Base-by-base conservation (phyloP, 2,113 vertebrate species). In the Emydocephalus ijimae region DNA sequence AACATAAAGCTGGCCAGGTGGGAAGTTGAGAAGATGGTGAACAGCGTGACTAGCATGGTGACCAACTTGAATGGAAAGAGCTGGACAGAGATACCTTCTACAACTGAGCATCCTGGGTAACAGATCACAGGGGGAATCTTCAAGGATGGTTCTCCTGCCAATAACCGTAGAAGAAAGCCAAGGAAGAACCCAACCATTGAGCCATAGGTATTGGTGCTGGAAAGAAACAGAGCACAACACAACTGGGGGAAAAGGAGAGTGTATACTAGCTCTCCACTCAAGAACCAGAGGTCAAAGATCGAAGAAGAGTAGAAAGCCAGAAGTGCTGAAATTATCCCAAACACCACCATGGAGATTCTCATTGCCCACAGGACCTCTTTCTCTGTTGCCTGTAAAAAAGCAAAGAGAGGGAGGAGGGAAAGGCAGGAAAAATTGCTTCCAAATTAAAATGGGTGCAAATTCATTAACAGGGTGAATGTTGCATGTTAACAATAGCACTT, bases 171-270 rank as follows among this genome's bases (percentile, higher is more conserved):
- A 55, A 97, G 55, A n/a, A 98, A 85, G 15, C 98, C 98, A 3
- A 96, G 29, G 2, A 95, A 1, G 87, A 97, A 98, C 34, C 98
- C 98, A 0, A 96, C 95, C 1, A 97, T 95, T 0, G 98, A 98
- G 3, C 98, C 97, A 0, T 98, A 98, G 2, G 95, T 95, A 52
- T 98, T 98, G 1, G 98, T 98, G 90, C 96, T 21, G 24, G 93
- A 93, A 93, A 96, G 74, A 7, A 98, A 98, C 89, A 98, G 98
- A 56, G 98, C 93, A 3, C 98, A 98, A 90, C 98, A 98, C 89
- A 98, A 95, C 96, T 98, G 98, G 34, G 98, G 98, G 93, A 98
- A 98, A 92, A 98, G 97, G 43, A 98, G 95, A 3, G 97, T 96
- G 0, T 98, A 98, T 43, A 98, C 98, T 96, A 98, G 97, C 94